A percentile compares a stretch with the other conserved stretches of the same genome.
phyloP scores from a whole-genome alignment of 2,113 vertebrate genomes.

The Ochotona princeps region DNA sequence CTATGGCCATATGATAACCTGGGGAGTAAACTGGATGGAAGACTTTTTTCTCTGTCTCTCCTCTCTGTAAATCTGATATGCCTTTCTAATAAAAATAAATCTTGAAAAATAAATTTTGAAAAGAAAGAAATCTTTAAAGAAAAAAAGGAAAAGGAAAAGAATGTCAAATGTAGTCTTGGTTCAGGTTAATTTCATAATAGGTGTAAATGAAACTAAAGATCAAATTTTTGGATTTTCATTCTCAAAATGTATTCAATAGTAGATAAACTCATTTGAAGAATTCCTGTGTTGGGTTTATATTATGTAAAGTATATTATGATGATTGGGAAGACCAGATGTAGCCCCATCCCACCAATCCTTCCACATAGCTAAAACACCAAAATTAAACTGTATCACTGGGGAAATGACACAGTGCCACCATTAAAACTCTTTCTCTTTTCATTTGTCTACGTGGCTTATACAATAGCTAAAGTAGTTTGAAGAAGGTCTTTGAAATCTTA shows the following conservation, averaged over 20 bases:
- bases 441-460: not conserved
- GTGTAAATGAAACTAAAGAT: not conserved
- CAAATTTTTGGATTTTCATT: not conserved
- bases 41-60: too few species aligned
- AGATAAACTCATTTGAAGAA: not conserved
- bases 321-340: not conserved
- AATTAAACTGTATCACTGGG: not conserved
- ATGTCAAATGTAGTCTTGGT: not conserved
- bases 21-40: too few species aligned
- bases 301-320: not conserved
- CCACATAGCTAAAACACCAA: not conserved
- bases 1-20: too few species aligned
- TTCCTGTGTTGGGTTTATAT: not conserved
- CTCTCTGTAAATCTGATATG: too few species aligned
- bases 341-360: not conserved
- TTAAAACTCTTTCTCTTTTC: constrained; percentile 36
- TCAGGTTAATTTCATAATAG: not conserved
- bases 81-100: too few species aligned
- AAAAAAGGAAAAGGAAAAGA: not conserved
- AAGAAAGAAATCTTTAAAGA: too few species aligned
- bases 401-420: not conserved
- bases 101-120: too few species aligned
- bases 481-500: constrained; percentile 2
- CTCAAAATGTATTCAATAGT: not conserved
- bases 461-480: not conserved